phyloP scores from a whole-genome alignment of 2,888 invertebrate genomes.

The Diarsia brunnea region DNA sequence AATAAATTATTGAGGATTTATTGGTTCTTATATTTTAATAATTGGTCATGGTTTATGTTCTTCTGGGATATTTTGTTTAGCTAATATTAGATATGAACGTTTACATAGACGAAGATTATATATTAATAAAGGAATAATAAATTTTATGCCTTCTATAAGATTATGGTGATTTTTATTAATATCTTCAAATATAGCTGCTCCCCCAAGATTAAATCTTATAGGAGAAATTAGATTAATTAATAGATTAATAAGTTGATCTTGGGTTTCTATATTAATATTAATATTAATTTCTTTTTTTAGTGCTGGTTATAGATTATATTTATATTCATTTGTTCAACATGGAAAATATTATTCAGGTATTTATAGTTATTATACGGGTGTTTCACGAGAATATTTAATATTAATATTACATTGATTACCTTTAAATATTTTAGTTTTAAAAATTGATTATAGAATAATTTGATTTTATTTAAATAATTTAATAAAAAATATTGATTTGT shows the following conservation, averaged over 20 bases:
- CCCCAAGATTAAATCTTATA: conserved; percentile 92
- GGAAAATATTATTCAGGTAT: conserved; percentile 88
- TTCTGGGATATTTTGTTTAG: conserved; percentile 92
- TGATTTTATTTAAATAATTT: conserved; percentile 92
- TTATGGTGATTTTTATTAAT: conserved; percentile 93
- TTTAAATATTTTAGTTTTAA: conserved; percentile 92
- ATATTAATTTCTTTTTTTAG: conserved; percentile 92
- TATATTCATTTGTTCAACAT: conserved; percentile 92
- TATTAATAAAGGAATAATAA: conserved; percentile 92
- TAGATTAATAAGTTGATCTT: conserved; percentile 89
- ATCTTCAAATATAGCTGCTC: conserved; percentile 92
- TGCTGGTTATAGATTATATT: conserved; percentile 92
- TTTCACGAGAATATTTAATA: conserved; percentile 91
- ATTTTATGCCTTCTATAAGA: conserved; percentile 90
- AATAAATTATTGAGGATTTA: conserved; percentile 88
- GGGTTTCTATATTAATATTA: conserved; percentile 88
- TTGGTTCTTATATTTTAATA: conserved; percentile 91
- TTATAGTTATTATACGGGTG: conserved; percentile 87
- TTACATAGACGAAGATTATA: conserved; percentile 91
- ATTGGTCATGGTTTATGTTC: conserved; percentile 93
- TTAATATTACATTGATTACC: conserved; percentile 92
- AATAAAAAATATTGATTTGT: conserved; percentile 93
- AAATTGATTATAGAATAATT: conserved; percentile 87
- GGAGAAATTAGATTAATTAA: conserved; percentile 92
- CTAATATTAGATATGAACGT: conserved; percentile 92